Evolutionary conservation across 2,888 invertebrate species (phyloP).

Genomic region (Chrysolina oricalcia): DNA sequence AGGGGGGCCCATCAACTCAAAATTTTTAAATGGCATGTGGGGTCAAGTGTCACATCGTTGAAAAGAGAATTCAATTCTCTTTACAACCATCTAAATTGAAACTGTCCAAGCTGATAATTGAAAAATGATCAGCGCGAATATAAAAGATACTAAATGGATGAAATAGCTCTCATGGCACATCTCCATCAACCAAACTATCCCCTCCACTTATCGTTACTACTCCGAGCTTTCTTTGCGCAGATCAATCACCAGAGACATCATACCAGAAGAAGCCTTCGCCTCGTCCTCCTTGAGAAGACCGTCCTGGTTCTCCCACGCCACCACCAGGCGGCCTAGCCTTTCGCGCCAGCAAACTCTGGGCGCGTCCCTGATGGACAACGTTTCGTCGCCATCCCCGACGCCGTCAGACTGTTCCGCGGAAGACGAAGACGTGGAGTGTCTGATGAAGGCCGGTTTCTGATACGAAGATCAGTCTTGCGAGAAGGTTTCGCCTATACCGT

Average conservation of each 20-base stretch:
- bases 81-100: too few species aligned
- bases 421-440: conserved; percentile 68
- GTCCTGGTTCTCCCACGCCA: conserved; percentile 68
- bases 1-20: too few species aligned
- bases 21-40: too few species aligned
- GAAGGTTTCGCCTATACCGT: neutral
- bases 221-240: conserved; percentile 64
- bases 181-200: neutral
- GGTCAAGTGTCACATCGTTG: too few species aligned
- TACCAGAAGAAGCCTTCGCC: conserved; percentile 78
- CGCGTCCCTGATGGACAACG: conserved; percentile 74
- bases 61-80: too few species aligned
- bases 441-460: conserved; percentile 68
- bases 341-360: conserved; percentile 78
- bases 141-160: too few species aligned
- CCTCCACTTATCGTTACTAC: conserved; percentile 2
- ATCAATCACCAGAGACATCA: conserved; percentile 79
- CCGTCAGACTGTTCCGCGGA: conserved; percentile 72
- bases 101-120: too few species aligned
- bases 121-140: too few species aligned
- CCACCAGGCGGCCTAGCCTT: conserved; percentile 76
- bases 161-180: neutral
- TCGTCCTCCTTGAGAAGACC: conserved; percentile 63
- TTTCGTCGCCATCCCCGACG: conserved; percentile 76
- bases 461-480: conserved; percentile 26